phyloP scores from a whole-genome alignment of 2,113 vertebrate species.

The Passer domesticus region DNA sequence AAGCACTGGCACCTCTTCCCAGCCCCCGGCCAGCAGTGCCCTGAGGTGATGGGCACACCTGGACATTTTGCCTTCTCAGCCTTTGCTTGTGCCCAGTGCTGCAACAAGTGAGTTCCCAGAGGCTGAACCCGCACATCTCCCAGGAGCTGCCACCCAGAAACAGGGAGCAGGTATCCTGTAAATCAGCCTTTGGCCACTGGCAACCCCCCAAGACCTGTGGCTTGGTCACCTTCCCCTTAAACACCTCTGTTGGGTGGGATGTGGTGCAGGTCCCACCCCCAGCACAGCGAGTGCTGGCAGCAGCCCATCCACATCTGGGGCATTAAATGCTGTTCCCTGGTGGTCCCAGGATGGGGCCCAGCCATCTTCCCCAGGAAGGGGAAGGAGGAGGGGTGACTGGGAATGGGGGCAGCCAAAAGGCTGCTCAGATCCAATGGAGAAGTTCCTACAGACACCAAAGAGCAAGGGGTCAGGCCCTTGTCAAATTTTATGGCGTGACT shows the following conservation, averaged over 20 bases:
- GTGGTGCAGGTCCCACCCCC: neutral
- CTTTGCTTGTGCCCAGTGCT: neutral
- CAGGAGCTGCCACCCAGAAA: accelerated
- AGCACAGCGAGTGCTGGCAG: accelerated
- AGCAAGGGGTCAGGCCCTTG: neutral
- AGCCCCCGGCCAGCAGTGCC: neutral
- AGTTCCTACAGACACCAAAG: neutral
- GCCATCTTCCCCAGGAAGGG: neutral
- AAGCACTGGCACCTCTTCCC: neutral
- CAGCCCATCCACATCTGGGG: neutral
- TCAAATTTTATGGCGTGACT: neutral
- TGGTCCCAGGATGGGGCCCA: neutral
- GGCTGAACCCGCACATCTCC: accelerated
- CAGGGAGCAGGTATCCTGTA: neutral
- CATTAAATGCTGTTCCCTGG: neutral
- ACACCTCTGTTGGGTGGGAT: neutral
- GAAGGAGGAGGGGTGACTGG: neutral
- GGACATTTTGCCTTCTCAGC: neutral
- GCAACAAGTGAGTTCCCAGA: accelerated
- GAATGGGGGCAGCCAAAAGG: neutral
- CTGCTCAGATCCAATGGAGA: neutral
- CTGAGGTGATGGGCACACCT: accelerated
- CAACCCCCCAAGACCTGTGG: neutral
- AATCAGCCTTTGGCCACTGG: neutral
- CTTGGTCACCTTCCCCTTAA: neutral